phyloP scores from a whole-genome alignment of 2,888 invertebrate genomes.

The Busseola fusca region DNA sequence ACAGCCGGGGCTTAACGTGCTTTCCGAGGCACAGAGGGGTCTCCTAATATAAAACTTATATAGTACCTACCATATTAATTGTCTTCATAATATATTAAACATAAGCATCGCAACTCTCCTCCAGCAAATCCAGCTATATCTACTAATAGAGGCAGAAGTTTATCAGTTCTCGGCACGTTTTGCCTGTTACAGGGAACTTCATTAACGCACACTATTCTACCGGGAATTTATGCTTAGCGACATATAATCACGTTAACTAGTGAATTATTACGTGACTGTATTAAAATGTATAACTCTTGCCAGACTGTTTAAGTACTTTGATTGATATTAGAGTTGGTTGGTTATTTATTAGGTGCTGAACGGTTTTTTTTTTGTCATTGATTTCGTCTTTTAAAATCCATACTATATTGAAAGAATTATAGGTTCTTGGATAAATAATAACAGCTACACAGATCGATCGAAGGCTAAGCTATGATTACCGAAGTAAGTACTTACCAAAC shows the following conservation, averaged over 20 bases:
- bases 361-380: neutral
- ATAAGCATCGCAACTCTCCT: conserved; percentile 17
- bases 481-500: too few species aligned
- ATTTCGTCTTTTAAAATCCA: neutral
- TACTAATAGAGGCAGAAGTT: conserved; percentile 63
- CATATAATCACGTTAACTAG: conserved; percentile 73
- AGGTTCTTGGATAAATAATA: neutral
- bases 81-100: neutral
- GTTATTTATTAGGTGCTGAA: conserved; percentile 23
- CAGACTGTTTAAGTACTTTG: conserved; percentile 42
- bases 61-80: neutral
- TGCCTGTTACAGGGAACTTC: conserved; percentile 72
- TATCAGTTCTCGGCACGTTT: conserved; percentile 75
- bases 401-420: neutral
- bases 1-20: too few species aligned
- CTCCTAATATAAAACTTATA: too few species aligned
- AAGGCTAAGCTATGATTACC: neutral
- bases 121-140: conserved; percentile 49
- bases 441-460: neutral
- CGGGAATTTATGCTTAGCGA: conserved; percentile 77
- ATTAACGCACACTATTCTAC: conserved; percentile 76
- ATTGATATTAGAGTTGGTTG: conserved; percentile 45
- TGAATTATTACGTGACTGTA: conserved; percentile 72
- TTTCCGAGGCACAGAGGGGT: too few species aligned
- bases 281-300: conserved; percentile 57